A percentile compares a stretch with the other conserved stretches of the same genome.
phyloP scores from a whole-genome alignment of 2,113 vertebrate species.

The Deroptyus accipitrinus region DNA sequence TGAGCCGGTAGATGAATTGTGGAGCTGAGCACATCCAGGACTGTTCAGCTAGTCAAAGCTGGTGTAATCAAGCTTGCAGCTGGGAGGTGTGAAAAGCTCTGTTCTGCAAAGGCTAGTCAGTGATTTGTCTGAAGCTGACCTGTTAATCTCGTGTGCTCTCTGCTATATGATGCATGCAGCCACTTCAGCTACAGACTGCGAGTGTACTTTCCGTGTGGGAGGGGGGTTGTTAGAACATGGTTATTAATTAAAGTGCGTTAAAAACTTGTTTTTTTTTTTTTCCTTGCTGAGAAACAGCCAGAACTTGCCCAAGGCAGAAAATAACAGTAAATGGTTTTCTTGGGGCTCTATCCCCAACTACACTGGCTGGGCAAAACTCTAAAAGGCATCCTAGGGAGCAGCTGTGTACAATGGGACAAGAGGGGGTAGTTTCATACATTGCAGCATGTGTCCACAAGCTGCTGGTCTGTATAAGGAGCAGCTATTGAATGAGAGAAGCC shows the following conservation, averaged over 20 bases:
- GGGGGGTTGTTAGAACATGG: neutral
- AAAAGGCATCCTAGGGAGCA: neutral
- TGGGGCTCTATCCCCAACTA: neutral
- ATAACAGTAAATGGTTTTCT: neutral
- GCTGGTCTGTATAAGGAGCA: neutral
- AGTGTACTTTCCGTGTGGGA: neutral
- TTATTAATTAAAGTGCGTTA: neutral
- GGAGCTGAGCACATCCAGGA: neutral
- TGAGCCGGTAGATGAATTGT: neutral
- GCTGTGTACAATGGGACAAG: neutral
- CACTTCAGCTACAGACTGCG: neutral
- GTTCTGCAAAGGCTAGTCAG: neutral
- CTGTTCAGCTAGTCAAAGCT: neutral
- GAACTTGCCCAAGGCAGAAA: neutral
- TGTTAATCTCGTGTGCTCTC: neutral
- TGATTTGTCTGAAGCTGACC: conserved; percentile 18
- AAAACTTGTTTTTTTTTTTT: neutral
- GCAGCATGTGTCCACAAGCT: neutral
- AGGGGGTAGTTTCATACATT: neutral
- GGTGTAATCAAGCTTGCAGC: neutral
- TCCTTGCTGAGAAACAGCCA: neutral
- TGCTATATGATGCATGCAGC: neutral
- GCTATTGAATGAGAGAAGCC: neutral
- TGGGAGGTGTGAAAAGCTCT: conserved; percentile 22
- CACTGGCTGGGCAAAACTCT: neutral